These are phyloP conservation scores for Hemithea aestivaria DNA, from an alignment of 2,888 invertebrate species.

Conservation along the genomic window DNA sequence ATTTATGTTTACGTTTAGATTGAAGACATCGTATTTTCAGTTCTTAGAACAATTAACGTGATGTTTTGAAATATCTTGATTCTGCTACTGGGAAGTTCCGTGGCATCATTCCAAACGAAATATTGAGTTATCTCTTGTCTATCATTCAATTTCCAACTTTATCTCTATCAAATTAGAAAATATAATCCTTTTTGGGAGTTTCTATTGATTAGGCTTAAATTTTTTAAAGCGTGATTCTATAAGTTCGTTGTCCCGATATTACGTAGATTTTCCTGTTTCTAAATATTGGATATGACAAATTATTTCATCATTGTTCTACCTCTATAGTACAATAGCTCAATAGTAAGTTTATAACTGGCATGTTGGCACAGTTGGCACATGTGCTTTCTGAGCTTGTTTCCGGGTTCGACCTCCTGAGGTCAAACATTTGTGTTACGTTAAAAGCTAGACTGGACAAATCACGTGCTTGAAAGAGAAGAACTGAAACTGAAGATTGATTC, in stretches of 20 bases:
- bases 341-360: no score
- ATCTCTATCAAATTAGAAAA: conserved; percentile 1
- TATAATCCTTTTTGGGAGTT: no score
- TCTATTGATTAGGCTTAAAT: conserved; percentile 1
- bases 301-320: conserved; percentile 2
- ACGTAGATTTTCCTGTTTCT: conserved; percentile 13
- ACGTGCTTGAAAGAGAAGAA: no score
- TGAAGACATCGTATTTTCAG: conserved; percentile 23
- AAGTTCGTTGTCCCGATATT: conserved; percentile 8
- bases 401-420: no score
- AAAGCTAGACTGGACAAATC: no score
- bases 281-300: conserved; percentile 6
- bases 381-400: no score
- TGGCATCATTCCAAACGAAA: conserved; percentile 40
- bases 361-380: no score
- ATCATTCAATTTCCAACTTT: conserved; percentile 22
- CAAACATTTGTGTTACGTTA: no score
- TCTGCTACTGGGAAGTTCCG: conserved; percentile 23
- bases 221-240: conserved; percentile 2
- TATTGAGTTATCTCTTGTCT: conserved; percentile 2
- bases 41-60: conserved; percentile 30
- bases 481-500: no score
- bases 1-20: conserved; percentile 26
- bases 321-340: no score
- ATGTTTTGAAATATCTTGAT: conserved; percentile 27